Percentiles rank a stretch among this genome's conserved stretches.
Conservation (phyloP, 2,113 vertebrate species). For the Solea senegalensis region DNA sequence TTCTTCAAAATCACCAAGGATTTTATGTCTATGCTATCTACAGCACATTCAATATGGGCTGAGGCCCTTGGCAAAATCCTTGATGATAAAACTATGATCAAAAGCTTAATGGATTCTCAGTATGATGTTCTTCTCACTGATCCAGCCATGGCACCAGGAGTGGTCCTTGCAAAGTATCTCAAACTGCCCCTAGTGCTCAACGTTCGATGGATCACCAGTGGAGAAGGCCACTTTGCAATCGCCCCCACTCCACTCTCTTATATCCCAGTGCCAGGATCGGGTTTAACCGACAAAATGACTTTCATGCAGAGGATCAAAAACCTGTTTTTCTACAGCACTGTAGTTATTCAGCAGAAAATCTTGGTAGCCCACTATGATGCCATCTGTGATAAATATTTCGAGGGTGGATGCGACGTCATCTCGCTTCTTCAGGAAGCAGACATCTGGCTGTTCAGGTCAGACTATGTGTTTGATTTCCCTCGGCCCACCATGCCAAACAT, state of each 20-base stretch:
- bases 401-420: conserved; percentile 63
- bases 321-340: conserved; percentile 47
- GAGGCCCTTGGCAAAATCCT: conserved; percentile 40
- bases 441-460: conserved; percentile 78
- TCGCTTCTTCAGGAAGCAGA: conserved; percentile 76
- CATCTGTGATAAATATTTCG: conserved; percentile 71
- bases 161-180: conserved; percentile 75
- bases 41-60: conserved; percentile 16
- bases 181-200: conserved; percentile 79
- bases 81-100: conserved; percentile 46
- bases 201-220: conserved; percentile 76
- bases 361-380: conserved; percentile 67
- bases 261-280: conserved; percentile 74
- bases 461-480: conserved; percentile 80
- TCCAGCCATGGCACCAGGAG: conserved; percentile 64
- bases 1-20: conserved; percentile 47
- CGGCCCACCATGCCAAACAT: conserved; percentile 78
- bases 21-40: conserved; percentile 20
- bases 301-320: conserved; percentile 79
- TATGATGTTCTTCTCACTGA: conserved; percentile 80
- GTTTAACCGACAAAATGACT: conserved; percentile 75
- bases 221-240: conserved; percentile 74
- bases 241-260: conserved; percentile 81
- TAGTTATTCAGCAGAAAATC: conserved; percentile 53
- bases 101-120: conserved; percentile 46